Evolutionary conservation across 2,888 invertebrate genomes (phyloP).

Genomic region (Orchesella flavescens): DNA sequence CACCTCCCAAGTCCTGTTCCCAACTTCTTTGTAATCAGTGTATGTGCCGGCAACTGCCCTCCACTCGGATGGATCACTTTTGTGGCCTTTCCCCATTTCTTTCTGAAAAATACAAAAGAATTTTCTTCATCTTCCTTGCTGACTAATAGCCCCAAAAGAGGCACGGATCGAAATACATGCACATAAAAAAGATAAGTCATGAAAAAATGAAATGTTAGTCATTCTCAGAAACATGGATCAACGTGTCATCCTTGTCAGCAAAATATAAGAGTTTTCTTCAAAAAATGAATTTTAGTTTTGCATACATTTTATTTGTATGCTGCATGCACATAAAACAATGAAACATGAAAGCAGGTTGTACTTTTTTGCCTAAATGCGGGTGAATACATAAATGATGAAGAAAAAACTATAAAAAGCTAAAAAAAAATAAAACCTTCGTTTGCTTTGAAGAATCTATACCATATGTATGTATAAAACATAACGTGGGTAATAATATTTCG

Average conservation of each 20-base stretch:
- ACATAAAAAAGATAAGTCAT: slow-evolving; percentile 1
- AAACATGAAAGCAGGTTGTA: too few species aligned
- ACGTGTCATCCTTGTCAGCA: not conserved
- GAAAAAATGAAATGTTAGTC: not conserved
- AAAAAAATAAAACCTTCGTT: too few species aligned
- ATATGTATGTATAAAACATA: too few species aligned
- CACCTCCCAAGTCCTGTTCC: not conserved
- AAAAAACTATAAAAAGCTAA: too few species aligned
- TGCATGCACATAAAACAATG: too few species aligned
- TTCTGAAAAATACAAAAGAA: slow-evolving; percentile 4
- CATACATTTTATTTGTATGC: too few species aligned
- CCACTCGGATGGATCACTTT: slow-evolving; percentile 8
- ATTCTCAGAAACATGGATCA: slow-evolving; percentile 3
- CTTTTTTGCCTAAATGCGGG: too few species aligned
- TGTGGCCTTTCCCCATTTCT: slow-evolving; percentile 18
- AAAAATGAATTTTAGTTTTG: too few species aligned
- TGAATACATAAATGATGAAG: too few species aligned
- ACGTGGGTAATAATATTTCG: too few species aligned
- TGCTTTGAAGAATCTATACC: too few species aligned
- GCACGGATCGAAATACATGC: not conserved
- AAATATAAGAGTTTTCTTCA: not conserved
- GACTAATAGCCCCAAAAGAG: not conserved
- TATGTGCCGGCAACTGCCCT: slow-evolving; percentile 1
- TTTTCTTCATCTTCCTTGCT: not conserved
- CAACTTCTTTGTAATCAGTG: slow-evolving; percentile 37